phyloP scores from a whole-genome alignment of 2,797 vertebrate genomes.

The Ptychobarbus kaznakovi region DNA sequence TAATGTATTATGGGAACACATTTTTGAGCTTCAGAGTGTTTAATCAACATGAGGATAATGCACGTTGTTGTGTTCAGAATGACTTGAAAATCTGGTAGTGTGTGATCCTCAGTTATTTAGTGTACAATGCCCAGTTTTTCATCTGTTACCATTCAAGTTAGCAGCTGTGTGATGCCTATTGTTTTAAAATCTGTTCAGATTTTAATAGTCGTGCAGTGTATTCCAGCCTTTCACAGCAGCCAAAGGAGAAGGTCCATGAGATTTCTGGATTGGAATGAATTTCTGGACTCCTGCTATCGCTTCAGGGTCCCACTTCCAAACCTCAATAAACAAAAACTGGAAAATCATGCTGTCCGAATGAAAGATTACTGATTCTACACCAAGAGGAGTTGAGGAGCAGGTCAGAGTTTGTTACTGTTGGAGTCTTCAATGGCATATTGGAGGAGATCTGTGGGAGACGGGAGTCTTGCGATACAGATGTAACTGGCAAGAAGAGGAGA shows the following conservation, averaged over 20 bases:
- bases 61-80: too few species aligned
- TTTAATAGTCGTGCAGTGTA: neutral
- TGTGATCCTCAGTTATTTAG: neutral
- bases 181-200: neutral
- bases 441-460: conserved; percentile 24
- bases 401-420: conserved; percentile 46
- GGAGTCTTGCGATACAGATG: conserved; percentile 5
- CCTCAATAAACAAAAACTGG: conserved; percentile 16
- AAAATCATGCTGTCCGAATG: neutral
- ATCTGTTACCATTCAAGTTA: neutral
- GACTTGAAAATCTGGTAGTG: too few species aligned
- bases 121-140: neutral
- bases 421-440: conserved; percentile 9
- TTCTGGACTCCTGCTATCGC: conserved; percentile 20
- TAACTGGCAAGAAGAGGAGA: conserved; percentile 23
- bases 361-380: conserved; percentile 30
- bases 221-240: neutral
- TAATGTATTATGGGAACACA: too few species aligned
- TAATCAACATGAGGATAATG: too few species aligned
- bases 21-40: too few species aligned
- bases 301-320: conserved; percentile 34
- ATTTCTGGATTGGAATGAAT: conserved; percentile 19
- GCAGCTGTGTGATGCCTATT: too few species aligned
- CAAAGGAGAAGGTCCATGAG: neutral
- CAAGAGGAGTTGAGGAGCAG: conserved; percentile 12